These are phyloP conservation scores for Clarias batrachus DNA, from an alignment of 2,113 vertebrate genomes.

Conservation along the genomic window DNA sequence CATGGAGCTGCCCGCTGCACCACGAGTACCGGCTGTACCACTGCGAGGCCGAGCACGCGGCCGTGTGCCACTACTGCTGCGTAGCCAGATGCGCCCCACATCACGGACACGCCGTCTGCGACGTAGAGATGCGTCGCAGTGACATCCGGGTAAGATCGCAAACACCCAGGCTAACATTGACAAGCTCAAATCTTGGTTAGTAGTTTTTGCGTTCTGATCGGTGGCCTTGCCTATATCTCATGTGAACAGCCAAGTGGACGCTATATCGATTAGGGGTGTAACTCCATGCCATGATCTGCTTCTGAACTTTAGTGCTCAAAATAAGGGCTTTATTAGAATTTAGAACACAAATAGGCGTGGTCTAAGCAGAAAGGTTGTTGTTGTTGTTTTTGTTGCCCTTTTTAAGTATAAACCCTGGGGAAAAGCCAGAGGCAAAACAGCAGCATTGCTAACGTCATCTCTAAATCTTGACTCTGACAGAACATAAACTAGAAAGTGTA, in stretches of 20 bases:
- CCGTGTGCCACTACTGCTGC: conserved; percentile 97
- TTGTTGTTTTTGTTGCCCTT: too few species aligned
- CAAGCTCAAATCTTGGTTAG: not conserved
- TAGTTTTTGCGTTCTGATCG: not conserved
- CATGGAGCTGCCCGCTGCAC: conserved; percentile 97
- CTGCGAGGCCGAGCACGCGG: conserved; percentile 96
- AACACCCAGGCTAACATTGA: not conserved
- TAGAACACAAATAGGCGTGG: not conserved
- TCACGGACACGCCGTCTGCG: conserved; percentile 93
- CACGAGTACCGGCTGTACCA: conserved; percentile 96
- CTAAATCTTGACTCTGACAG: not conserved
- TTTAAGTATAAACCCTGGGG: not conserved
- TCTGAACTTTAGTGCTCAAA: too few species aligned
- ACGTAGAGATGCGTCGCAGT: conserved; percentile 90
- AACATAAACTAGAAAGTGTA: too few species aligned
- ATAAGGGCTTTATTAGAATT: not conserved
- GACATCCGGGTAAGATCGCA: conserved; percentile 87
- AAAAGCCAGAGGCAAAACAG: not conserved
- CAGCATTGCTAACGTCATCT: not conserved
- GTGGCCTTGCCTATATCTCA: not conserved
- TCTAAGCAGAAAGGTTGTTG: not conserved
- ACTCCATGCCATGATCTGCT: not conserved
- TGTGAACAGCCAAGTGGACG: too few species aligned
- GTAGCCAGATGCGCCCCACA: conserved; percentile 91
- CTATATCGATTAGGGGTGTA: not conserved